Evolutionary conservation across 2,797 vertebrate genomes (phyloP), one percentile per base, ranked within the genome.

Genomic region (Eurystomus glaucurus): DNA sequence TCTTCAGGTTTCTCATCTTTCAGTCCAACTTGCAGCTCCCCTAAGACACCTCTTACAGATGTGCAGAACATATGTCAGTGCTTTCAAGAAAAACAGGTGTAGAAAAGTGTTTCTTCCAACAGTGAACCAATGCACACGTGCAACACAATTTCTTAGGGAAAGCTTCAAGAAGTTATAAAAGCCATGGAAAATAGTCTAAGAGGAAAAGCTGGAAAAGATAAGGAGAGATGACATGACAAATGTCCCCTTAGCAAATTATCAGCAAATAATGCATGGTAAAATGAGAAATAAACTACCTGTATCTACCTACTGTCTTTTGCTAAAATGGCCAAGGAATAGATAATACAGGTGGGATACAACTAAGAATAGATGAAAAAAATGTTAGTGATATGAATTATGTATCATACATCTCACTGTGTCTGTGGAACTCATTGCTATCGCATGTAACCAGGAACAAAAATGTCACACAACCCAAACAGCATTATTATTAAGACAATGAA

Each of bases 301-400:
- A 79, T 82, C 81, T 93, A 18, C 72, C 79, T 72, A 64, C 64
- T 70, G 57, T 12, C 77, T 81, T 43, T 50, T 75, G 31, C n/a
- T 75, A 37, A 78, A 68, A 66, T 39, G 80, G 51, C 68, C 62
- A 77, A 55, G 4, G 6, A 83, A 66, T 11, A 79, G 75, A 69
- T 37, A 82, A 69, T 41, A 41, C 77, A 94, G 90, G 89, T 70
- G 54, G 87, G 58, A 96, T 78, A 64, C 31, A 88, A 77, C 0
- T 3, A 61, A 64, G 58, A 76, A 51, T 3, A 82, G 64, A 80
- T 80, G 77, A 52, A 75, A 69, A 58, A 94, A 65, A 26, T 23
- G 17, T n/a, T 55, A 50, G 46, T 20, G 57, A 57, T 55, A 10
- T 74, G 57, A 80, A 78, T 90, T 35, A 75, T 33, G 65, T 39